phyloP scores from a whole-genome alignment of 2,113 vertebrate genomes.

The Microcebus ravelobensis region DNA sequence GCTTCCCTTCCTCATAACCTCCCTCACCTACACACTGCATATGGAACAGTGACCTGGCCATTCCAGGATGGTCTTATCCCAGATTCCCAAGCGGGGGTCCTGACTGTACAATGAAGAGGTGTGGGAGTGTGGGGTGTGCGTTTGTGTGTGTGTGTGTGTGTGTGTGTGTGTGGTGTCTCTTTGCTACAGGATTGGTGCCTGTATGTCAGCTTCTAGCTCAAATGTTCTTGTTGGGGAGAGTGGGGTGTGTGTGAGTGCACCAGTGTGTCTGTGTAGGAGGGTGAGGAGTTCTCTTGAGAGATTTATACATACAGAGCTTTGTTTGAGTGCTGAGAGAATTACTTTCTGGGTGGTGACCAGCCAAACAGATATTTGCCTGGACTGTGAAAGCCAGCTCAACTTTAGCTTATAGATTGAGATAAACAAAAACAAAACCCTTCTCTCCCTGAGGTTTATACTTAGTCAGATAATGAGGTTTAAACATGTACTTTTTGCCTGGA shows the following conservation, averaged over 20 bases:
- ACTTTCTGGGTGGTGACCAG: conserved; percentile 38
- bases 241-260: not conserved
- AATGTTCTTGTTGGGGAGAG: not conserved
- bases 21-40: not conserved
- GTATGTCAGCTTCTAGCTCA: not conserved
- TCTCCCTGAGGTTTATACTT: conserved; percentile 44
- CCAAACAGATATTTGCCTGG: not conserved
- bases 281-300: not conserved
- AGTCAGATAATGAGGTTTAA: conserved; percentile 45
- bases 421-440: conserved; percentile 19
- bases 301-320: not conserved
- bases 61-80: not conserved
- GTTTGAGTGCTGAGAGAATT: not conserved
- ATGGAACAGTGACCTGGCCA: not conserved
- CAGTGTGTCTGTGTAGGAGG: conserved; percentile 35
- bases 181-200: not conserved
- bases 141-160: not conserved
- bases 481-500: conserved; percentile 17
- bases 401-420: not conserved
- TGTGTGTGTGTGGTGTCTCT: not conserved
- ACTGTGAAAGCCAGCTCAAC: not conserved
- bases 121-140: not conserved
- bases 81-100: not conserved
- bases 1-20: not conserved
- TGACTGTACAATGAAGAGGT: not conserved